Conservation (phyloP, 2,113 vertebrate species). For the Erpornis zantholeuca region DNA sequence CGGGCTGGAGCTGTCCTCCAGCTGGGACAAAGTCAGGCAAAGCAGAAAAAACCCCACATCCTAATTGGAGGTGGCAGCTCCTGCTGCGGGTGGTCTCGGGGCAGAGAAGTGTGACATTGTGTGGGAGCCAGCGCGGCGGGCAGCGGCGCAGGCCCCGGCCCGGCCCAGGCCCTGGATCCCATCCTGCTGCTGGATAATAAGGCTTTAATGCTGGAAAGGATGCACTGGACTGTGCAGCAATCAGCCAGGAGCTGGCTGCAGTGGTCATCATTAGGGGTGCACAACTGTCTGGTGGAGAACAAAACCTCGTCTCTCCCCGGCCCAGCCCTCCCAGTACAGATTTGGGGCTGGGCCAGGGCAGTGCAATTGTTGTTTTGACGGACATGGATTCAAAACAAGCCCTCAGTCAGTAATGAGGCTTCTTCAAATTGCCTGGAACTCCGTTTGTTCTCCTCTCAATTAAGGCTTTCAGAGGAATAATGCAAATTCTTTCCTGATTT, state of each 20-base stretch:
- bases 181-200: not conserved
- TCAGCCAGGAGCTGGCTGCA: not conserved
- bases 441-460: slow-evolving; percentile 51
- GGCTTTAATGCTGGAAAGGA: not conserved
- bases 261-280: not conserved
- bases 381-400: not conserved
- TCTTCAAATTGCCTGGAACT: slow-evolving; percentile 13
- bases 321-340: not conserved
- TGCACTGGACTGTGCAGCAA: slow-evolving; percentile 12
- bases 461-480: slow-evolving; percentile 52
- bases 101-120: slow-evolving; percentile 26
- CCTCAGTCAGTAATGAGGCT: slow-evolving; percentile 7
- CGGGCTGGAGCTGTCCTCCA: not conserved
- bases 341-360: slow-evolving; percentile 4
- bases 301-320: not conserved
- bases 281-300: not conserved
- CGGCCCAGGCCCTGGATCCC: not conserved
- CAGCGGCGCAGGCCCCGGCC: not conserved
- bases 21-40: not conserved
- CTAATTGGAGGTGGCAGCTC: slow-evolving; percentile 57
- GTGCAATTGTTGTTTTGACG: not conserved
- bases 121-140: not conserved
- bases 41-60: not conserved
- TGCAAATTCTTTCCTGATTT: slow-evolving; percentile 47
- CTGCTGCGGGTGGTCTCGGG: not conserved